Base-by-base conservation (phyloP, 2,888 invertebrate genomes). In the Chymomyza amoena region DNA sequence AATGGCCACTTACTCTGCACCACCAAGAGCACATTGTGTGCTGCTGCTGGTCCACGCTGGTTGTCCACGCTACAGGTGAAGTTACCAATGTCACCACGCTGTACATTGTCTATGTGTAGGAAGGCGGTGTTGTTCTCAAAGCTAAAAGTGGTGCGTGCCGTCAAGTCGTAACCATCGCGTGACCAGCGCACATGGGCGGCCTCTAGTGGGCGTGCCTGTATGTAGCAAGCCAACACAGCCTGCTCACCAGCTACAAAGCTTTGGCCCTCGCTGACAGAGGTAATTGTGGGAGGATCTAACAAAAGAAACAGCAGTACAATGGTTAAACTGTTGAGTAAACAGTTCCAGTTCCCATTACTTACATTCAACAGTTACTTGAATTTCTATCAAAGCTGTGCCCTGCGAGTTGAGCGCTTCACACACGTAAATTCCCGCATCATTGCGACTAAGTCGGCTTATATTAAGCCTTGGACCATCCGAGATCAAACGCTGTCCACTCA, bases 341-440 rank as follows among this genome's bases (percentile, higher is more conserved):
- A 54, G 28, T 36, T 54, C 13, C 20, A 39, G 36, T 28, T 56
- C 56, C 56, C 16, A 56, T 9, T 71, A 88, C 90, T 90, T 79
- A 90, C 90, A 90, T 84, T 90, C 90, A 4, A 91, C 91, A 32
- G 81, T 70, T 66, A 90, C 86, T 72, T 87, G 81, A 65, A 90
- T 77, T 78, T 91, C 90, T 72, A 90, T 76, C 79, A 89, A 86
- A 10, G 90, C 86, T 3, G 90, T 89, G 62, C 90, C 90, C 57
- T 90, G 91, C 1, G 89, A 87, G 68, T 90, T 90, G 70, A 89
- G 80, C 6, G 91, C 90, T 75, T 90, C 91, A 65, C 90, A 90
- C 45, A 90, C 83, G 61, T 90, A 90, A 76, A 81, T 73, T 36
- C 90, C 90, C 4, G 90, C 90, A 80, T 90, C 91, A 63, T 87